Evolutionary conservation across 2,888 invertebrate species (phyloP), one percentile per base, ranked within the genome.

Genomic region (Melanotus villosus): DNA sequence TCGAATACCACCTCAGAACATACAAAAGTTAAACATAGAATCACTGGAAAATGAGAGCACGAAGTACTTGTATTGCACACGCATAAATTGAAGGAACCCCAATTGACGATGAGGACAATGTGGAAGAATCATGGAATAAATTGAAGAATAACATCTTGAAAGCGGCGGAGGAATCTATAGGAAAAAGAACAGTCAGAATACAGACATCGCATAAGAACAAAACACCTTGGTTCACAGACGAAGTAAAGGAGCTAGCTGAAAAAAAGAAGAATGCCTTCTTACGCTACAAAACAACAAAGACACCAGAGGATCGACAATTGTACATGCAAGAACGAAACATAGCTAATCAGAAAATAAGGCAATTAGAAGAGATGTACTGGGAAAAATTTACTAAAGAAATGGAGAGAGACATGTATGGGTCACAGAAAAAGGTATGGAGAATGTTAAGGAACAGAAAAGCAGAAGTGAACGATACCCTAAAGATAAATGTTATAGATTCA

Each of bases 351-450:
- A 2, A n/a, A 36, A 36, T 36, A 7, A 36, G n/a, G 10, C 9
- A 43, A 19, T 43, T 43, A 10, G 18, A 19, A 43, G 43, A 19
- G 19, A 19, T 2, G 43, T 43, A 43, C 10, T 43, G 43, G 19
- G 18, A 43, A 43, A 43, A 43, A 19, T 1, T 43, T 19, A 43
- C 43, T 19, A 18, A 43, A 43, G 41, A 43, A 18, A 43, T 43
- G 19, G 18, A 18, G 19, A 18, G 18, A 9, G 19, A 43, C 19
- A 43, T 43, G 18, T 18, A 43, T 19, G 36, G 36, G 36, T 6
- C 36, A 38, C 36, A 38, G 36, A 34, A 34, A 34, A n/a, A n/a
- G n/a, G n/a, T 34, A n/a, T 34, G 34, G 34, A 38, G 36, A 38
- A 14, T 38, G n/a, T 38, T 38, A 1, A 9, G 12, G 36, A n/a